Conservation (phyloP, 2,888 invertebrate species). For the Erebia epiphron region DNA sequence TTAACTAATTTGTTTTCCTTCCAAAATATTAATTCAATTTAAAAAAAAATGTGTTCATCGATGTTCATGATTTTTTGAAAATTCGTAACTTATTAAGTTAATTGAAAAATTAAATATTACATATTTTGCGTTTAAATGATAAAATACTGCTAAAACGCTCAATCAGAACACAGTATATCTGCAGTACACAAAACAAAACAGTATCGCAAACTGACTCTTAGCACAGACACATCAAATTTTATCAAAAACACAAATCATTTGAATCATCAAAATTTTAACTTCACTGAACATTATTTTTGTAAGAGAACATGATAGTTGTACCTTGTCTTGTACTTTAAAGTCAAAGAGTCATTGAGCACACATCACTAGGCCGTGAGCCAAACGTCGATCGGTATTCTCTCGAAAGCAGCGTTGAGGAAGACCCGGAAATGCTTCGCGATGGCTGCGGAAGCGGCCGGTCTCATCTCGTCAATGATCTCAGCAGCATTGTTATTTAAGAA, state of each 20-base stretch:
- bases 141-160: no score
- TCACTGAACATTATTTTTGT: not conserved
- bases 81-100: not conserved
- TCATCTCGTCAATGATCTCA: constrained; percentile 92
- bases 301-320: constrained; percentile 11
- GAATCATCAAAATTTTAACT: not conserved
- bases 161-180: no score
- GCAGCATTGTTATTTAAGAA: constrained; percentile 91
- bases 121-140: no score
- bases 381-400: constrained; percentile 86
- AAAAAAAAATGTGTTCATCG: not conserved
- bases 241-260: not conserved
- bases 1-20: not conserved
- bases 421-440: constrained; percentile 89
- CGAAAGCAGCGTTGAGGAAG: constrained; percentile 88
- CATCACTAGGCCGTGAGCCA: constrained; percentile 82
- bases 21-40: not conserved
- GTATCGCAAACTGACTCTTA: not conserved
- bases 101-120: no score
- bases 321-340: constrained; percentile 16
- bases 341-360: constrained; percentile 1
- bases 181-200: no score
- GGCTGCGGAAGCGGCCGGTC: constrained; percentile 88
- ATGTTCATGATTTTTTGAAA: not conserved
- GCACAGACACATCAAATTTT: not conserved